phyloP scores from a whole-genome alignment of 2,797 vertebrate species.

The Neosilurus mollespiculum region DNA sequence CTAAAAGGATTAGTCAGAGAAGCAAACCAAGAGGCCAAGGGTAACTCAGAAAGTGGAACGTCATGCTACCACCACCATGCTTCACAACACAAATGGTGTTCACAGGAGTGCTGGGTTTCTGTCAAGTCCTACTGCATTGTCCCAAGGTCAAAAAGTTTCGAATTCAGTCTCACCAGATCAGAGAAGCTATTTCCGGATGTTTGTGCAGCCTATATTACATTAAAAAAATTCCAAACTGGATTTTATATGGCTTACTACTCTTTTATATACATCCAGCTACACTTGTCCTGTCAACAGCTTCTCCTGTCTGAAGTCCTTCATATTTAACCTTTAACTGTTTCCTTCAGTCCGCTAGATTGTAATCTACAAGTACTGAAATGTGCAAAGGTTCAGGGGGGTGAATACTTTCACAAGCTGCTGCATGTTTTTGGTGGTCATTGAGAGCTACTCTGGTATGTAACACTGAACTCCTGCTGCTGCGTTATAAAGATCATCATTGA shows the following conservation, averaged over 20 bases:
- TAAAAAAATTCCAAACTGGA: neutral
- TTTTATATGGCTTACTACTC: neutral
- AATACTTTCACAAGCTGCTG: neutral
- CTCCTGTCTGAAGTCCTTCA: neutral
- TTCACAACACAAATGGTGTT: neutral
- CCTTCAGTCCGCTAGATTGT: neutral
- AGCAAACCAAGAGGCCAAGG: neutral
- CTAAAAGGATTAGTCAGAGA: neutral
- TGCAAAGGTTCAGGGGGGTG: neutral
- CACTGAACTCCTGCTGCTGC: neutral
- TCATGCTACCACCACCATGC: neutral
- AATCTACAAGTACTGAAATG: neutral
- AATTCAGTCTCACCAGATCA: neutral
- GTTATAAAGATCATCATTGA: conserved; percentile 2
- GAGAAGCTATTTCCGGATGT: neutral
- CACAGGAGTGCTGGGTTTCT: neutral
- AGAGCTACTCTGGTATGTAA: neutral
- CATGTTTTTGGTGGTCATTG: conserved; percentile 5
- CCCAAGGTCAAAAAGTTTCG: neutral
- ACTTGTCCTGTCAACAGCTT: neutral
- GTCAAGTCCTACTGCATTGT: neutral
- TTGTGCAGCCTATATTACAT: neutral
- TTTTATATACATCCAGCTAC: neutral
- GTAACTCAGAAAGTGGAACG: neutral
- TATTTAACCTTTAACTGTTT: neutral